A percentile compares a stretch with the other conserved stretches of the same genome.
These are phyloP conservation scores for Pao palembangensis DNA, from an alignment of 2,113 vertebrate genomes.

Conservation along the genomic window DNA sequence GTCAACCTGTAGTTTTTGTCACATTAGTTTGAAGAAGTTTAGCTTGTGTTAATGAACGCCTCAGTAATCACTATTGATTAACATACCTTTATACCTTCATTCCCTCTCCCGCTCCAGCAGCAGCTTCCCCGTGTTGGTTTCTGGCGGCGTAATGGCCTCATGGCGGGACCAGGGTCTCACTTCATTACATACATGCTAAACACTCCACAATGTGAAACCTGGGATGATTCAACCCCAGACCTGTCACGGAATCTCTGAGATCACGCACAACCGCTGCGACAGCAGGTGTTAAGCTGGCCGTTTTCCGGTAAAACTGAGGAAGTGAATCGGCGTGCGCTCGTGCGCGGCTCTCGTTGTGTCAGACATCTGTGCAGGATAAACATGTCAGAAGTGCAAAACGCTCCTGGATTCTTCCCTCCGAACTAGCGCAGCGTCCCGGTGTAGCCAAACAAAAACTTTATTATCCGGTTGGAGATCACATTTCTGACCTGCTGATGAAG, in stretches of 20 bases:
- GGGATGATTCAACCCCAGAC: slow-evolving; percentile 1
- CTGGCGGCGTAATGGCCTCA: slow-evolving; percentile 3
- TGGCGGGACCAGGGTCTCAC: slow-evolving; percentile 18
- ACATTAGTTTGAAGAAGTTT: too few species aligned
- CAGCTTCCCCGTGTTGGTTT: slow-evolving; percentile 12
- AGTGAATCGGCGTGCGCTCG: slow-evolving; percentile 3
- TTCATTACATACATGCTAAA: slow-evolving; percentile 33
- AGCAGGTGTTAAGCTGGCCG: background rate
- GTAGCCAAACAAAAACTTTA: too few species aligned
- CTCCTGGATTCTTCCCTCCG: background rate
- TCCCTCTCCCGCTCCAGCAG: background rate
- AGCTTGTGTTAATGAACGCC: too few species aligned
- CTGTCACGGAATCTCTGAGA: slow-evolving; percentile 3
- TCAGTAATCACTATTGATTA: background rate
- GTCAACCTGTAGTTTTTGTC: too few species aligned
- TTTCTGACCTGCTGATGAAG: background rate
- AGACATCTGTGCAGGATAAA: slow-evolving; percentile 11
- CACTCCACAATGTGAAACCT: slow-evolving; percentile 36
- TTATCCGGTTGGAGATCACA: background rate
- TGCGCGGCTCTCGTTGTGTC: background rate
- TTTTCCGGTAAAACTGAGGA: slow-evolving; percentile 11
- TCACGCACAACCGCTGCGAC: background rate
- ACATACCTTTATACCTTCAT: background rate
- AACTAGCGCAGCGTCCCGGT: too few species aligned
- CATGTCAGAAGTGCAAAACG: background rate